Conservation (phyloP, 2,113 vertebrate species). For the Aramus guarauna region DNA sequence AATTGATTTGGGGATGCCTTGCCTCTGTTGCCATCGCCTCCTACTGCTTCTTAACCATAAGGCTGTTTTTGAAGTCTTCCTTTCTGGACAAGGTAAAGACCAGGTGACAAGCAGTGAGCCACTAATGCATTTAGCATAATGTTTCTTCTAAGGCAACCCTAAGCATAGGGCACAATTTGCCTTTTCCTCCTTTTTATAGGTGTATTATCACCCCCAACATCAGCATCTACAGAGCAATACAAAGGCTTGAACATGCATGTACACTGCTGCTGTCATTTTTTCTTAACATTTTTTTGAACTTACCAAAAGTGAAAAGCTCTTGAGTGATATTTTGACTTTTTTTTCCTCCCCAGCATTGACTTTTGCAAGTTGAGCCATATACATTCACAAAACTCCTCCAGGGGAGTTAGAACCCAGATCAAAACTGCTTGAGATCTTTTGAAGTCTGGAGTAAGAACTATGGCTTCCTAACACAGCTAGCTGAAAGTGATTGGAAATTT, state of each 20-base stretch:
- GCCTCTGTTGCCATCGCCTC: background rate
- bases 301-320: background rate
- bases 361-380: background rate
- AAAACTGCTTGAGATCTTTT: background rate
- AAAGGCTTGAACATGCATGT: background rate
- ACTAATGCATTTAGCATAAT: background rate
- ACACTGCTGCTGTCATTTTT: background rate
- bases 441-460: background rate
- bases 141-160: background rate
- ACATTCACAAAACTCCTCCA: background rate
- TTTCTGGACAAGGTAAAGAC: background rate
- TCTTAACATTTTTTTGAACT: background rate
- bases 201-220: background rate
- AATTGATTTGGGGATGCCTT: background rate
- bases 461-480: background rate
- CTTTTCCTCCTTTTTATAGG: background rate
- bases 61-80: background rate
- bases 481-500: background rate
- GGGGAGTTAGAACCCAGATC: background rate
- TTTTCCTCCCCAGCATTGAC: too few relatives aligned
- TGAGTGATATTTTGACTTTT: background rate
- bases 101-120: background rate
- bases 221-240: background rate
- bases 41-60: background rate
- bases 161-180: background rate